Base-by-base conservation (phyloP, 2,888 invertebrate species). In the Incurvaria masculella region DNA sequence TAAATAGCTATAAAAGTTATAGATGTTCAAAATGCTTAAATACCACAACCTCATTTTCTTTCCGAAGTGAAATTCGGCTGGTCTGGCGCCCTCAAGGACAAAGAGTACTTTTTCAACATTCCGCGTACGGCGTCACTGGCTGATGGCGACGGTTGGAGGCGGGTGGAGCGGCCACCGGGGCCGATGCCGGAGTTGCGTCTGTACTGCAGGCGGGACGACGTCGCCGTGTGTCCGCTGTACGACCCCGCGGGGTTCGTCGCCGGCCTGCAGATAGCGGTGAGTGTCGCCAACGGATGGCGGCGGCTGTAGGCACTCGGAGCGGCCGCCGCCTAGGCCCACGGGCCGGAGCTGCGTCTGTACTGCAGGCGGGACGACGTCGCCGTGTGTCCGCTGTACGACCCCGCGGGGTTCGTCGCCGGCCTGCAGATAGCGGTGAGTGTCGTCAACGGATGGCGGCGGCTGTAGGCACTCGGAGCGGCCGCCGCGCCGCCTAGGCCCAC, bases 11-110 rank as follows among this genome's bases (percentile, higher is more conserved):
- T n/a, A n/a, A n/a, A n/a, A n/a, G n/a, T n/a, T n/a, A n/a, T n/a
- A n/a, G n/a, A n/a, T n/a, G n/a, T n/a, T n/a, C n/a, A n/a, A n/a
- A n/a, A n/a, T n/a, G n/a, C n/a, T 18, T 39, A 18, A 21, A n/a
- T 23, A 23, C 23, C 23, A 23, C 23, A 6, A n/a, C 23, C 23
- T 45, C 18, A 39, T 19, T 5, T 33, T 40, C n/a, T 49, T 43
- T 41, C n/a, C 43, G 11, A 54, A 79, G 79, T 72, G 0, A 79
- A 70, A 53, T 75, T 76, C 55, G 79, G 78, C 3, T 76, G 73
- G 72, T 68, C 79, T 1, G 68, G 69, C 44, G 73, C 78, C 0
- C 55, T 79, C 2, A 69, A 66, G 0, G 69, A 75, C 53, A 63
- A 62, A 51, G 70, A 76, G 43, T 73, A 78, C 59, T 79, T 79